A percentile compares a stretch with the other conserved stretches of the same genome.
These are phyloP conservation scores for Orthosia gracilis DNA, from an alignment of 2,888 invertebrate genomes.

Conservation along the genomic window DNA sequence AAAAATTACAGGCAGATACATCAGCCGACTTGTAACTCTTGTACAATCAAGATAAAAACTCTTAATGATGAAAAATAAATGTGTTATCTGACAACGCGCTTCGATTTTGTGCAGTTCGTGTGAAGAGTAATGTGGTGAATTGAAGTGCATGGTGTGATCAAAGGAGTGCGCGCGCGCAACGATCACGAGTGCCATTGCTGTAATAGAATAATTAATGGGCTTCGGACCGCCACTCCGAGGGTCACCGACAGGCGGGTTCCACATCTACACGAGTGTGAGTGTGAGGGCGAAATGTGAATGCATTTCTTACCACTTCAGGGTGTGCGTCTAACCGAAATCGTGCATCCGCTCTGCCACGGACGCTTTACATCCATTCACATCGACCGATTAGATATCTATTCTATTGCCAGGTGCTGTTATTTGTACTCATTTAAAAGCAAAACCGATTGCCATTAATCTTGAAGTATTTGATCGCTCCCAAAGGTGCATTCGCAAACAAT, in stretches of 20 bases:
- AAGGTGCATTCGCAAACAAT: constrained; percentile 36
- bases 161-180: constrained; percentile 81
- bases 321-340: constrained; percentile 62
- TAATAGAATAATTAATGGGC: constrained; percentile 89
- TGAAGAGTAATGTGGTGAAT: constrained; percentile 74
- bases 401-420: constrained; percentile 40
- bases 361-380: constrained; percentile 38
- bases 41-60: constrained; percentile 66
- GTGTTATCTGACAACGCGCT: constrained; percentile 54
- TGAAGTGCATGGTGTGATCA: constrained; percentile 79
- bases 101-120: constrained; percentile 69
- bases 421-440: constrained; percentile 38
- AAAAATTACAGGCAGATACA: constrained; percentile 66
- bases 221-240: constrained; percentile 74
- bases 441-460: constrained; percentile 40
- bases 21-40: constrained; percentile 60
- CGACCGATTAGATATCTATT: constrained; percentile 35
- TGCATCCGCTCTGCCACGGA: constrained; percentile 38
- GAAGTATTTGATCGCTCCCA: constrained; percentile 17
- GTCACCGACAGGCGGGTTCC: constrained; percentile 82
- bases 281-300: constrained; percentile 50
- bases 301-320: constrained; percentile 48
- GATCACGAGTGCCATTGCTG: constrained; percentile 83
- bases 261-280: constrained; percentile 43
- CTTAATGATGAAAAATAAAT: constrained; percentile 62